A percentile compares a stretch with the other conserved stretches of the same genome.
These are phyloP conservation scores for Tridacna crocea DNA, from an alignment of 2,888 invertebrate species.

Conservation along the genomic window DNA sequence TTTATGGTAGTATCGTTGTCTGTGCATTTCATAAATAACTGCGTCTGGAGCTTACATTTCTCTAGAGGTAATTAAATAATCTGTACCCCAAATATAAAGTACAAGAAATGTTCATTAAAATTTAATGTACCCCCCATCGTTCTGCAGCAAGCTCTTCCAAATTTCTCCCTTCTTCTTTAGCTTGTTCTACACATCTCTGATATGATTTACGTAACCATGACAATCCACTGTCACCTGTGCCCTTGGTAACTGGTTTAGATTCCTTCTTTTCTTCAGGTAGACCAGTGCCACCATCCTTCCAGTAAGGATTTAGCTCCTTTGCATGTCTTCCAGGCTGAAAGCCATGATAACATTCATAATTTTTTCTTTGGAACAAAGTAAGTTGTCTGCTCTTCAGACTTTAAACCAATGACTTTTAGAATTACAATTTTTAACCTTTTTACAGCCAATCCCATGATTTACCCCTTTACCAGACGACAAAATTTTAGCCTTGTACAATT, in stretches of 20 bases:
- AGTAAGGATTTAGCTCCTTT: constrained; percentile 95
- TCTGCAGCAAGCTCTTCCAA: constrained; percentile 87
- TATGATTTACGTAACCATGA: constrained; percentile 86
- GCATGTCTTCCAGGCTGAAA: constrained; percentile 88
- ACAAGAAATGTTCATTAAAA: too few relatives aligned
- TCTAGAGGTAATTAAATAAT: too few relatives aligned
- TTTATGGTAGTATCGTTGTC: too few relatives aligned
- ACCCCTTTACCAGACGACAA: not conserved
- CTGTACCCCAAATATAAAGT: too few relatives aligned
- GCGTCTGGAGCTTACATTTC: too few relatives aligned
- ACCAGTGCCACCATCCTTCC: constrained; percentile 95
- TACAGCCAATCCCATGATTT: too few relatives aligned
- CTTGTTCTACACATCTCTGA: constrained; percentile 86
- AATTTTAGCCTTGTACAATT: too few relatives aligned
- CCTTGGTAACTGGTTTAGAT: constrained; percentile 36
- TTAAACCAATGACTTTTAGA: too few relatives aligned
- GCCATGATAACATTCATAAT: too few relatives aligned
- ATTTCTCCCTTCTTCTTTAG: constrained; percentile 85
- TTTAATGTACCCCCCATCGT: constrained; percentile 86
- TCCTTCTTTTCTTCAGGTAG: constrained; percentile 86
- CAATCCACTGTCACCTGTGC: constrained; percentile 85
- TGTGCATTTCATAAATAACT: too few relatives aligned
- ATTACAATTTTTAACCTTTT: too few relatives aligned
- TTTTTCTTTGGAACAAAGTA: not conserved
- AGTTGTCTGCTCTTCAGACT: not conserved